A percentile compares a stretch with the other conserved stretches of the same genome.
Conservation (phyloP, 2,888 invertebrate species). For the Flexamia atlantica region DNA sequence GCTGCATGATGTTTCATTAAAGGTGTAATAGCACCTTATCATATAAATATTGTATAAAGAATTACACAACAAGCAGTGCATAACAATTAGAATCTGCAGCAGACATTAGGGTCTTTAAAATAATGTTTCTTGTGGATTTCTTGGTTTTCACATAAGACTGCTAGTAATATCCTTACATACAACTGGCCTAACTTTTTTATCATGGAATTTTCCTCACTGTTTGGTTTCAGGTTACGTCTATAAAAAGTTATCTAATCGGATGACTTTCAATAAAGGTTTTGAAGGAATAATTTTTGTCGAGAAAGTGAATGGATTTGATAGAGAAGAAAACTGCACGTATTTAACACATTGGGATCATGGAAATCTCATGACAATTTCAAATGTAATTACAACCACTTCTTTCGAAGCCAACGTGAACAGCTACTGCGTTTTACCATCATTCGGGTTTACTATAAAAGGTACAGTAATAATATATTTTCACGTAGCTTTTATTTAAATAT, state of each 20-base stretch:
- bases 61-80: too few species aligned
- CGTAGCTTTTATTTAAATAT: constrained; percentile 59
- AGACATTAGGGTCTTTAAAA: too few species aligned
- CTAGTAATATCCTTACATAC: too few species aligned
- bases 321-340: neutral
- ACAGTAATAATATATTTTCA: neutral
- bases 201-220: neutral
- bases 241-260: constrained; percentile 43
- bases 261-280: constrained; percentile 45
- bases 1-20: too few species aligned
- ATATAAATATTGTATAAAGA: too few species aligned
- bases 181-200: too few species aligned
- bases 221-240: constrained; percentile 49
- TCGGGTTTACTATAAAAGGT: constrained; percentile 13
- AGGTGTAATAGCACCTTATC: too few species aligned
- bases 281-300: constrained; percentile 59
- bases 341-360: neutral
- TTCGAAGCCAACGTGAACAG: neutral
- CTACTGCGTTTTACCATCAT: neutral
- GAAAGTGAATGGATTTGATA: neutral
- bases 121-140: too few species aligned
- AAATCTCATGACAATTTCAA: constrained; percentile 2
- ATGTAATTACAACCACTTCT: neutral
- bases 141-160: too few species aligned
- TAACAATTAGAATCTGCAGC: too few species aligned